phyloP scores from a whole-genome alignment of 1,140 invertebrate species.

The Helicoverpa zea region DNA sequence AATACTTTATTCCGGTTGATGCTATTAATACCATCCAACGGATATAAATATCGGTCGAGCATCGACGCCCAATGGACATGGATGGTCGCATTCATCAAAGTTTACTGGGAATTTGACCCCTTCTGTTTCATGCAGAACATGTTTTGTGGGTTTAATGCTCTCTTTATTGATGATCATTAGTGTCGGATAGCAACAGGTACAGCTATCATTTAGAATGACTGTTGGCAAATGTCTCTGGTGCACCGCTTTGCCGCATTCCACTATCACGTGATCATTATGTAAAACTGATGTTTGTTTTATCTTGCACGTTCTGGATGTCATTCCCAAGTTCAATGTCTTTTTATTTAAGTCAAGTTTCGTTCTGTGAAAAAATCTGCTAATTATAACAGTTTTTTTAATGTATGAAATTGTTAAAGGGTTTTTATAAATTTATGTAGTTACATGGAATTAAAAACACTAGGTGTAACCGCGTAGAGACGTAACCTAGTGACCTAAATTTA shows the following conservation, averaged over 20 bases:
- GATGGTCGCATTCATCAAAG: neutral
- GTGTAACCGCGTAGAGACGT: conserved; percentile 9
- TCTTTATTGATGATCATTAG: conserved; percentile 10
- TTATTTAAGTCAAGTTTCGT: neutral
- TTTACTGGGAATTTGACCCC: neutral
- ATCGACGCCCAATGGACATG: conserved; percentile 10
- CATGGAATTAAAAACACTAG: neutral
- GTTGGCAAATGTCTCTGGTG: conserved; percentile 34
- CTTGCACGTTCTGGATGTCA: neutral
- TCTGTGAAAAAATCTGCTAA: too few species aligned
- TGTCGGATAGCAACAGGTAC: conserved; percentile 25
- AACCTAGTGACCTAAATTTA: conserved; percentile 42
- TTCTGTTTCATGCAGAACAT: neutral
- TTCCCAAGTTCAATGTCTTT: neutral
- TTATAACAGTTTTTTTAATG: neutral
- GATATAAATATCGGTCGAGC: conserved; percentile 30
- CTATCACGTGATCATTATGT: conserved; percentile 28
- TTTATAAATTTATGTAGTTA: neutral
- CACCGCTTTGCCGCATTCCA: conserved; percentile 35
- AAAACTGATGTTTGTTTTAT: neutral
- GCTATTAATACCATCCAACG: conserved; percentile 30
- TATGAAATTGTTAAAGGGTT: neutral
- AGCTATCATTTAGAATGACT: conserved; percentile 30
- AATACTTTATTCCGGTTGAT: conserved; percentile 29
- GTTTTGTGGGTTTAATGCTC: conserved; percentile 27